Base-by-base conservation (phyloP, 2,888 invertebrate genomes). In the Hirudinaria manillensis region DNA sequence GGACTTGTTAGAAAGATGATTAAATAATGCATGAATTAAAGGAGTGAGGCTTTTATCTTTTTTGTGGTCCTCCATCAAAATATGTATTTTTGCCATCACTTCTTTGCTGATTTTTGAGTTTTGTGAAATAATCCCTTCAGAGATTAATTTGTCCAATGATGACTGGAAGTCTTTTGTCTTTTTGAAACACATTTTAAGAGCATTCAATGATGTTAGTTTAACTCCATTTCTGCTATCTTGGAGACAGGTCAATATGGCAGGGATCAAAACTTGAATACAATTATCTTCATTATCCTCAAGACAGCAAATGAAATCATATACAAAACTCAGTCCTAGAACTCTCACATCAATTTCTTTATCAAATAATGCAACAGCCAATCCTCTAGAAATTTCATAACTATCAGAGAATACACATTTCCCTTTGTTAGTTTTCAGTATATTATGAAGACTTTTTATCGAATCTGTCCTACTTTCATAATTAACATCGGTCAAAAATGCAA, bases 301-400 rank as follows among this genome's bases (percentile, higher is more conserved):
- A 65, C 65, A 21, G 29, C 34, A 65, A n/a, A 73, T 73, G 29
- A 73, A 73, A 65, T 73, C 73, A 24, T 19, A 19, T 10, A 65
- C 73, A 65, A 73, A 73, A 27, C 34, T 4, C 7, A 73, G 56
- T 16, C 56, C 73, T n/a, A n/a, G 65, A 34, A 65, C 61, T 65
- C 73, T 56, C 10, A 73, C 73, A 32, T 73, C 73, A 51, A 73
- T 73, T 36, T 73, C 73, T 73, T 34, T 73, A 61, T 73, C 73
- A 55, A 56, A 73, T 24, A 73, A 56, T 7, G 38, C 65, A 19
- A 73, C 73, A 24, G 73, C 55, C 6, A 73, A 36, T 19, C 38
- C 65, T 65, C 73, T 61, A 21, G 73, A 61, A 34, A 73, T 73
- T 56, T 73, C 73, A 32, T 32, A 38, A 24, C 36, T 21, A 13